Conservation (phyloP, 2,888 invertebrate genomes). For the Reticulitermes lucifugus region DNA sequence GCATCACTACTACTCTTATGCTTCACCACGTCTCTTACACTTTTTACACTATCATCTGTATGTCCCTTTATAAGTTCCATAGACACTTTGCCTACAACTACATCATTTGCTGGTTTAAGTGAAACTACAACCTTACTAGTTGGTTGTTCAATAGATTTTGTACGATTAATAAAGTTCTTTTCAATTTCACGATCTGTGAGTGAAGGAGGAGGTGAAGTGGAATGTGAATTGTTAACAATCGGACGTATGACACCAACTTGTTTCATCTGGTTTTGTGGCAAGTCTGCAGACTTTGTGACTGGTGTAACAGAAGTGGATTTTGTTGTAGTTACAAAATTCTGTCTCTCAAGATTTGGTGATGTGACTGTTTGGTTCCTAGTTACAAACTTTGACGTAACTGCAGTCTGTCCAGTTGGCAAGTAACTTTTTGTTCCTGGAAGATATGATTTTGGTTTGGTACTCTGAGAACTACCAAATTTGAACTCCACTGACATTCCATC, state of each 20-base stretch:
- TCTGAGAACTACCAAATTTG: conserved; percentile 63
- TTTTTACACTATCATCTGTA: conserved; percentile 48
- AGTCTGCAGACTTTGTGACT: conserved; percentile 29
- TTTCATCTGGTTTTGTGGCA: conserved; percentile 59
- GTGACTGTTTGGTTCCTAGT: conserved; percentile 18
- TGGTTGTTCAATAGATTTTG: conserved; percentile 70
- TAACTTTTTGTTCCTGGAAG: conserved; percentile 53
- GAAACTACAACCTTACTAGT: conserved; percentile 59
- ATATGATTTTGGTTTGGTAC: conserved; percentile 54
- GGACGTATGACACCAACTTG: conserved; percentile 68
- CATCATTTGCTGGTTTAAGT: conserved; percentile 46
- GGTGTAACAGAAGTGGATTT: background rate
- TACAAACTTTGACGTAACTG: background rate
- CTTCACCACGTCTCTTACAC: conserved; percentile 42
- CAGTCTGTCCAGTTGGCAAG: conserved; percentile 1
- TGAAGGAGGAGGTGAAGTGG: conserved; percentile 41
- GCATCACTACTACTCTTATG: conserved; percentile 45
- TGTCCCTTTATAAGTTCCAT: conserved; percentile 60
- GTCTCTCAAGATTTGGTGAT: conserved; percentile 13
- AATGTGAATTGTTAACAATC: conserved; percentile 57
- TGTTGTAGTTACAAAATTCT: background rate
- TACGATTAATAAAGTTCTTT: conserved; percentile 76
- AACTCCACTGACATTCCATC: conserved; percentile 76
- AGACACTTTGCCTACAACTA: conserved; percentile 57
- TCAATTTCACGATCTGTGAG: conserved; percentile 74